These are phyloP conservation scores for Craniophora ligustri DNA, from an alignment of 2,888 invertebrate species.

Conservation along the genomic window DNA sequence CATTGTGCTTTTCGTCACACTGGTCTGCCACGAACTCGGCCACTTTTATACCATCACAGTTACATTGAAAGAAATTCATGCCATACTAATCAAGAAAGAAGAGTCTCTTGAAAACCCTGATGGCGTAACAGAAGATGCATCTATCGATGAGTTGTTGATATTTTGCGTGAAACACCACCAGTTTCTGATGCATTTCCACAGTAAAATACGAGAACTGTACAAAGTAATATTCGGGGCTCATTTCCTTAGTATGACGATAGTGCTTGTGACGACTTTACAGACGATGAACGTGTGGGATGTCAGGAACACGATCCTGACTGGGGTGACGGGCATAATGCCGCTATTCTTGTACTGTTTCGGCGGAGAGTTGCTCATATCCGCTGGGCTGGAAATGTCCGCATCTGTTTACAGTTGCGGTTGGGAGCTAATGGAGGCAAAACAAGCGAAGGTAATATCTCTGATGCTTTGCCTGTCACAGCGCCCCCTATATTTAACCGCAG, in stretches of 20 bases:
- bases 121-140: conserved; percentile 24
- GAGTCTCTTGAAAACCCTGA: conserved; percentile 2
- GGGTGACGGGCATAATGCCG: conserved; percentile 68
- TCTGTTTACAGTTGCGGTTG: conserved; percentile 69
- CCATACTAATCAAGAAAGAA: conserved; percentile 37
- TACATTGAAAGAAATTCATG: conserved; percentile 60
- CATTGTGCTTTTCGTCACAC: conserved; percentile 69
- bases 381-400: conserved; percentile 61
- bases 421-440: conserved; percentile 68
- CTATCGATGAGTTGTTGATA: conserved; percentile 57
- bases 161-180: conserved; percentile 74
- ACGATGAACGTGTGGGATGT: conserved; percentile 71
- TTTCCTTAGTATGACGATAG: conserved; percentile 71
- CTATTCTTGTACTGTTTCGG: conserved; percentile 75
- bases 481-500: conserved; percentile 68
- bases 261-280: conserved; percentile 72
- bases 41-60: conserved; percentile 70
- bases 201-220: conserved; percentile 63
- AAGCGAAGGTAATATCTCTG: conserved; percentile 61
- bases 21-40: conserved; percentile 69
- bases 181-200: conserved; percentile 65
- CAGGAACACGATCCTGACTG: conserved; percentile 69
- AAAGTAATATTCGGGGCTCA: conserved; percentile 69
- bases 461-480: conserved; percentile 67
- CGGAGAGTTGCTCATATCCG: conserved; percentile 69